Evolutionary conservation across 1,140 invertebrate genomes (phyloP).

Genomic region (Solenopsis fugax): DNA sequence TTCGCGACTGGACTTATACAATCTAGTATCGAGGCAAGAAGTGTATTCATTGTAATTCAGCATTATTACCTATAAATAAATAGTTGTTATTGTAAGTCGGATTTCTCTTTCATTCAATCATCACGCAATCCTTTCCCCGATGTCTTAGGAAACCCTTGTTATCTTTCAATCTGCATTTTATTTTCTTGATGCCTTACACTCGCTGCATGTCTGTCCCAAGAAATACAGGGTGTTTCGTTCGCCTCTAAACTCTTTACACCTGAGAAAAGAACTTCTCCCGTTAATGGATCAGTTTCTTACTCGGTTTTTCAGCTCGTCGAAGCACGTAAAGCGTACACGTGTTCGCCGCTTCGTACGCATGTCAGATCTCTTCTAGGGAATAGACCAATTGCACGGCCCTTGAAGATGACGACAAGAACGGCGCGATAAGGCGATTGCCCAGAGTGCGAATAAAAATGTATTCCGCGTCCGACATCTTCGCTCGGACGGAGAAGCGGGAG

Average conservation of each 20-base stretch:
- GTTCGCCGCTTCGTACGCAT: conserved; percentile 20
- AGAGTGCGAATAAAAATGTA: conserved; percentile 36
- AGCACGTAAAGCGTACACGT: conserved; percentile 17
- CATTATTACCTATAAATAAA: conserved; percentile 87
- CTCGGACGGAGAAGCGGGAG: conserved; percentile 20
- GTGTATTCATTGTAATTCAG: conserved; percentile 87
- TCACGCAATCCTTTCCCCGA: neutral
- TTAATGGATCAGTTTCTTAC: conserved; percentile 14
- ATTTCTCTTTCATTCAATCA: conserved; percentile 7
- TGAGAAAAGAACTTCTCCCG: neutral
- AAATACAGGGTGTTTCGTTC: neutral
- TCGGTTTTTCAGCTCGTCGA: conserved; percentile 47
- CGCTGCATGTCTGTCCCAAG: neutral
- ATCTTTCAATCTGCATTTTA: neutral
- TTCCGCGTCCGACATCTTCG: conserved; percentile 47
- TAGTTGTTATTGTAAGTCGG: conserved; percentile 86
- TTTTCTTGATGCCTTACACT: neutral
- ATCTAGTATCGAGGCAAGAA: conserved; percentile 86
- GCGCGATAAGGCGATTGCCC: conserved; percentile 21
- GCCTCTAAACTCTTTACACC: conserved; percentile 9
- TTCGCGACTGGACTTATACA: conserved; percentile 82
- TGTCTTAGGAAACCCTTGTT: neutral
- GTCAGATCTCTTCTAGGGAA: conserved; percentile 5
- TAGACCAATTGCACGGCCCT: conserved; percentile 21
- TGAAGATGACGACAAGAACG: neutral